phyloP scores from a whole-genome alignment of 2,888 invertebrate genomes.

The Drosophila subsilvestris region DNA sequence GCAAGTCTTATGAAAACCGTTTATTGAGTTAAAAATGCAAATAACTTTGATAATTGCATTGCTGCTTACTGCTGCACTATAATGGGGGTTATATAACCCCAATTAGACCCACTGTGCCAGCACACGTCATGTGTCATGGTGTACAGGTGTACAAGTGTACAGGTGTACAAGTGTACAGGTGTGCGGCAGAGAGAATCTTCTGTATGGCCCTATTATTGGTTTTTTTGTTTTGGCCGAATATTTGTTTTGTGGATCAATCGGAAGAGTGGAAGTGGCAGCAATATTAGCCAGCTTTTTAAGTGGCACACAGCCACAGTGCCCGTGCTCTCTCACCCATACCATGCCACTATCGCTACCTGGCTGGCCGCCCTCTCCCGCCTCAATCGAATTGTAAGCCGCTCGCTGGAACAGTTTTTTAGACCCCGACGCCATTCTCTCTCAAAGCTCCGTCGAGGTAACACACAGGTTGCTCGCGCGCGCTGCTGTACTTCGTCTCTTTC shows the following conservation, averaged over 20 bases:
- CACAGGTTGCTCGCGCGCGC: slow-evolving; percentile 57
- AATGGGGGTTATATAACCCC: slow-evolving; percentile 39
- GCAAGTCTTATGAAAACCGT: slow-evolving; percentile 20
- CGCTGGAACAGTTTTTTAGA: slow-evolving; percentile 46
- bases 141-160: too few relatives aligned
- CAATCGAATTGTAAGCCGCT: slow-evolving; percentile 17
- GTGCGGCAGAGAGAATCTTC: slow-evolving; percentile 1
- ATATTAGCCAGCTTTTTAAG: slow-evolving; percentile 42
- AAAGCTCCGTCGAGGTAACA: slow-evolving; percentile 70
- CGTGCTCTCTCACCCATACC: background rate
- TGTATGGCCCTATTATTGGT: slow-evolving; percentile 21
- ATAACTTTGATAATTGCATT: slow-evolving; percentile 23
- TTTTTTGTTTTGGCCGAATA: slow-evolving; percentile 14
- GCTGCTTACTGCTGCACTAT: slow-evolving; percentile 26
- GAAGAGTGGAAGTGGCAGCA: slow-evolving; percentile 61
- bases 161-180: too few relatives aligned
- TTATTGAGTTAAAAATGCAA: slow-evolving; percentile 36
- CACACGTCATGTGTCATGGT: slow-evolving; percentile 34
- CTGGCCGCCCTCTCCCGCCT: slow-evolving; percentile 7
- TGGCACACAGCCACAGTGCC: slow-evolving; percentile 19
- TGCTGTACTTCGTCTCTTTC: slow-evolving; percentile 38
- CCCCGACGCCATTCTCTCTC: slow-evolving; percentile 64
- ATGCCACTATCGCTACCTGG: slow-evolving; percentile 6
- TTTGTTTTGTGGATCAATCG: slow-evolving; percentile 65
- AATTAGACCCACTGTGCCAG: slow-evolving; percentile 59